Evolutionary conservation across 2,888 invertebrate genomes (phyloP).

Genomic region (Hesperia comma): DNA sequence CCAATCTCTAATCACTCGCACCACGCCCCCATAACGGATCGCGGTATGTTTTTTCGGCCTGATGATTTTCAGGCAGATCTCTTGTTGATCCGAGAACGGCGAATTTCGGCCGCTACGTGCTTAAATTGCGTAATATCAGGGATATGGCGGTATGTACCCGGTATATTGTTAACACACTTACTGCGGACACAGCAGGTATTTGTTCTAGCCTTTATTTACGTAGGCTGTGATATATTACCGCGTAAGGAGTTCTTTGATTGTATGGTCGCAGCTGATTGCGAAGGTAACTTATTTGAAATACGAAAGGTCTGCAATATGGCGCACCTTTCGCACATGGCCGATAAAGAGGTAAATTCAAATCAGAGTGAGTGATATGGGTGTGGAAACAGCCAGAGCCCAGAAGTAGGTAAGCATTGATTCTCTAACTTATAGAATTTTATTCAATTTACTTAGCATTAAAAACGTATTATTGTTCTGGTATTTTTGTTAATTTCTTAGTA

Average conservation of each 20-base stretch:
- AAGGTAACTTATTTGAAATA: background rate
- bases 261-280: background rate
- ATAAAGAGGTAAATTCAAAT: too few species aligned
- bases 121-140: slow-evolving; percentile 64
- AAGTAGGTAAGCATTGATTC: too few species aligned
- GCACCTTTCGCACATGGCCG: too few species aligned
- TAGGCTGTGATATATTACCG: slow-evolving; percentile 29
- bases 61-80: slow-evolving; percentile 77
- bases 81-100: slow-evolving; percentile 77
- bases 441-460: too few species aligned
- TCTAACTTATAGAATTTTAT: too few species aligned
- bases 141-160: slow-evolving; percentile 51
- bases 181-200: slow-evolving; percentile 29
- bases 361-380: too few species aligned
- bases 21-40: slow-evolving; percentile 47
- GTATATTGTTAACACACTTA: slow-evolving; percentile 52
- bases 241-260: slow-evolving; percentile 4
- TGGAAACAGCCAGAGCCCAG: too few species aligned
- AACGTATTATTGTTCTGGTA: too few species aligned
- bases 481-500: too few species aligned
- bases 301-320: too few species aligned
- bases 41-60: slow-evolving; percentile 74
- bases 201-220: slow-evolving; percentile 30
- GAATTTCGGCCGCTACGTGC: slow-evolving; percentile 76
- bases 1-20: slow-evolving; percentile 2